Percentiles rank a stretch among this genome's conserved stretches.
phyloP scores from a whole-genome alignment of 1,140 invertebrate genomes.

The Papilio aristodemus region DNA sequence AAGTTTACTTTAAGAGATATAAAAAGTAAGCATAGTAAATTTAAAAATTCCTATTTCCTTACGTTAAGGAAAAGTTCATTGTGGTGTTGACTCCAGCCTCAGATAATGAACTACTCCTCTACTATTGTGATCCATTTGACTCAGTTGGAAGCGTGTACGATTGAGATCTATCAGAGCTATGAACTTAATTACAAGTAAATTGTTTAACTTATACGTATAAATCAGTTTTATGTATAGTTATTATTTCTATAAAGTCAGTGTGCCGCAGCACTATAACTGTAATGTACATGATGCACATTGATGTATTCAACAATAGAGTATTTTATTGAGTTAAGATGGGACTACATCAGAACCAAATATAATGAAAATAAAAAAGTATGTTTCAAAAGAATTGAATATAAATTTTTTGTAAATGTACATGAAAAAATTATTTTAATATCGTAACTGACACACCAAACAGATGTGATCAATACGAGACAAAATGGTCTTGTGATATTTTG shows the following conservation, averaged over 20 bases:
- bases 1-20: background rate
- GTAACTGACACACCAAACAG: no score
- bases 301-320: background rate
- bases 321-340: background rate
- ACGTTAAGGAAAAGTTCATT: background rate
- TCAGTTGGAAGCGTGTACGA: constrained; percentile 30
- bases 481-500: no score
- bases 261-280: background rate
- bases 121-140: constrained; percentile 9
- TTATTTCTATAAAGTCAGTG: constrained; percentile 18
- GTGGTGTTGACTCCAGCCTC: background rate
- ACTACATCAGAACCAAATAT: no score
- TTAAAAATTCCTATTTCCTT: background rate
- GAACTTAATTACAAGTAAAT: constrained; percentile 12
- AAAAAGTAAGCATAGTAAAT: background rate
- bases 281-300: background rate
- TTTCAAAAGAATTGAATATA: no score
- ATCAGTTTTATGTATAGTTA: background rate
- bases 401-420: no score
- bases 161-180: constrained; percentile 27
- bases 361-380: no score
- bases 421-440: no score
- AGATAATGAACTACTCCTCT: background rate
- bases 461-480: no score
- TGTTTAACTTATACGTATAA: background rate